Conservation (phyloP, 2,113 vertebrate genomes). For the Bos taurus region ARS-UCD2.0 NC_037336.1:27338001-27338500, state of each 20-base stretch:
- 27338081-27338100: slow-evolving; percentile 17
- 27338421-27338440: neutral
- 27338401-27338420: neutral
- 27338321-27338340: neutral
- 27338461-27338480: neutral
- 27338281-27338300: neutral
- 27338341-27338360: neutral
- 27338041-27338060: slow-evolving; percentile 27
- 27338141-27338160: slow-evolving; percentile 25
- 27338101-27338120: slow-evolving; percentile 56
- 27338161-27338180: neutral
- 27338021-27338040: neutral
- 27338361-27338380: neutral
- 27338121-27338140: slow-evolving; percentile 31
- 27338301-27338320: neutral
- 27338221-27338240: slow-evolving; percentile 28
- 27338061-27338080: slow-evolving; percentile 17
- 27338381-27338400: neutral
- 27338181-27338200: slow-evolving; percentile 26
- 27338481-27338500: neutral
- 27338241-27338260: neutral
- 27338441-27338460: neutral
- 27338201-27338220: neutral
- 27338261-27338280: neutral
- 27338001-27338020: slow-evolving; percentile 30